Percentiles rank a stretch among this genome's conserved stretches.
phyloP scores from a whole-genome alignment of 2,113 vertebrate species.

The Shinisaurus crocodilurus region DNA sequence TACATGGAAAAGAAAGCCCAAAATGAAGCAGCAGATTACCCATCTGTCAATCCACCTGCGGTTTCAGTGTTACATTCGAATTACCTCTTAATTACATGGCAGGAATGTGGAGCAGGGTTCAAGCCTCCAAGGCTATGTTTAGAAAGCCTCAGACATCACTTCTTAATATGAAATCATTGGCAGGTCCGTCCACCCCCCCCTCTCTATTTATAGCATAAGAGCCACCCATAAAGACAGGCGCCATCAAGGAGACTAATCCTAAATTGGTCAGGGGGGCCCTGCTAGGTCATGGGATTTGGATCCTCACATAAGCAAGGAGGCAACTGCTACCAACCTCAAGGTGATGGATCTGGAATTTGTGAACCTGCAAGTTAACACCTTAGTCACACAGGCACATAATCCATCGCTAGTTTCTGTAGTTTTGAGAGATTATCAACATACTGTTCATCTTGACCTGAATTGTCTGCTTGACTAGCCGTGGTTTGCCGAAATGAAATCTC shows the following conservation, averaged over 20 bases:
- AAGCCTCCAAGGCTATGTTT: conserved; percentile 41
- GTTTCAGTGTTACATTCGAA: background rate
- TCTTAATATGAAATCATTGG: background rate
- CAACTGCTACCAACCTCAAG: accelerated
- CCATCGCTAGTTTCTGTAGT: background rate
- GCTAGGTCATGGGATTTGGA: accelerated
- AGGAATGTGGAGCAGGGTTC: conserved; percentile 15
- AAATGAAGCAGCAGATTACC: accelerated
- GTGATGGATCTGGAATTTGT: background rate
- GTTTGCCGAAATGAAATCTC: background rate
- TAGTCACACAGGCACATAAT: accelerated
- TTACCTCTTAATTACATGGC: conserved; percentile 15
- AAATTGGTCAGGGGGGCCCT: accelerated
- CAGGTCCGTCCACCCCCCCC: background rate
- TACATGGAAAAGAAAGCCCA: background rate
- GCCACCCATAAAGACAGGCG: background rate
- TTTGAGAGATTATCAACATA: background rate
- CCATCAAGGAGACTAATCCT: background rate
- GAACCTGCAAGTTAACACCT: accelerated
- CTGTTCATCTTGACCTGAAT: background rate
- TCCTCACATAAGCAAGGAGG: accelerated
- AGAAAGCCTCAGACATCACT: conserved; percentile 36
- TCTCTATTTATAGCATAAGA: conserved; percentile 31
- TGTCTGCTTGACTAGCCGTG: background rate
- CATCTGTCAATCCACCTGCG: background rate